phyloP scores from a whole-genome alignment of 2,113 vertebrate genomes.

The Brienomyrus longianalis region DNA sequence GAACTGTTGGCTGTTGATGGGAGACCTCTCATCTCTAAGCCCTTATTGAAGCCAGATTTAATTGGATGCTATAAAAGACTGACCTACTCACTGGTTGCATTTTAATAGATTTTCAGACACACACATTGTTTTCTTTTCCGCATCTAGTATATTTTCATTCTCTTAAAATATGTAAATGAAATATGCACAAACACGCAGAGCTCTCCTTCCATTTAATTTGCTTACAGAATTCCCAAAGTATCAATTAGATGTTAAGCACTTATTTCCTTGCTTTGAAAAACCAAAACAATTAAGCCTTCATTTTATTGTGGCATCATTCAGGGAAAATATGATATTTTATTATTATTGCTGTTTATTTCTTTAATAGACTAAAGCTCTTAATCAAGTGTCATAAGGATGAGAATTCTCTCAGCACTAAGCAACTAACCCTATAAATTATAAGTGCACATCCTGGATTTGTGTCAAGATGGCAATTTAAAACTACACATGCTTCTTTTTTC shows the following conservation, averaged over 20 bases:
- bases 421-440: background rate
- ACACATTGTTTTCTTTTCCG: background rate
- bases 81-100: constrained; percentile 23
- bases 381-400: background rate
- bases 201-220: background rate
- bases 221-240: background rate
- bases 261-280: background rate
- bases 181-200: background rate
- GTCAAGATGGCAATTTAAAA: background rate
- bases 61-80: constrained; percentile 28
- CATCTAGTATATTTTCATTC: background rate
- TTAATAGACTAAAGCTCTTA: background rate
- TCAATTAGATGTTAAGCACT: background rate
- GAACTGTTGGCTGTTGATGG: background rate
- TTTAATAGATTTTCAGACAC: constrained; percentile 29
- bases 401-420: background rate
- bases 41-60: constrained; percentile 26
- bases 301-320: background rate
- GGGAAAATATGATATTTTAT: background rate
- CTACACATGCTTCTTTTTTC: background rate
- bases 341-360: background rate
- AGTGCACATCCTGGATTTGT: background rate
- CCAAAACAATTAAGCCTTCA: background rate
- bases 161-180: background rate
- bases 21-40: constrained; percentile 15